phyloP scores from a whole-genome alignment of 1,140 invertebrate species.

The Sycobia sp. region DNA sequence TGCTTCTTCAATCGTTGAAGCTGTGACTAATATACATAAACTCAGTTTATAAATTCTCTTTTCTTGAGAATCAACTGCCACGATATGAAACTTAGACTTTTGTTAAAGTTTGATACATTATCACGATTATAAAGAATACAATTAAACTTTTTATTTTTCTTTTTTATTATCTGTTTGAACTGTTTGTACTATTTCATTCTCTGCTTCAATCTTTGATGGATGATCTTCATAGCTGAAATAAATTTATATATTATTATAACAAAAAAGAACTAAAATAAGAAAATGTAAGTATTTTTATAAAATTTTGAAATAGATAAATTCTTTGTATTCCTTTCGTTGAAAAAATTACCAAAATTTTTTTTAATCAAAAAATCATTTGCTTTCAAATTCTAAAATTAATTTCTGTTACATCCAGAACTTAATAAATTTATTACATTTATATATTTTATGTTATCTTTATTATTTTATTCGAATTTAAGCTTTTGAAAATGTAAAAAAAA shows the following conservation, averaged over 20 bases:
- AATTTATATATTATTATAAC: conserved; percentile 21
- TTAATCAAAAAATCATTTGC: too few relatives aligned
- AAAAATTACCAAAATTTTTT: conserved; percentile 41
- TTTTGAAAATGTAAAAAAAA: too few relatives aligned
- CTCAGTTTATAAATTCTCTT: background rate
- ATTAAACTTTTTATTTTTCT: conserved; percentile 51
- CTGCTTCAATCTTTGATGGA: conserved; percentile 51
- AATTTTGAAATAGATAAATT: background rate
- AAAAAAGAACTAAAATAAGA: too few relatives aligned
- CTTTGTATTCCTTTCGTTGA: background rate
- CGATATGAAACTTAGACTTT: background rate
- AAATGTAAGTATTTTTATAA: background rate
- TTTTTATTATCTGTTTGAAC: conserved; percentile 51
- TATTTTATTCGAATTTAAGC: too few relatives aligned
- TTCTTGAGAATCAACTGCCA: background rate
- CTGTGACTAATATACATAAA: conserved; percentile 11
- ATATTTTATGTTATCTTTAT: too few relatives aligned
- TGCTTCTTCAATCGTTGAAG: background rate
- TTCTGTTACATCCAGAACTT: too few relatives aligned
- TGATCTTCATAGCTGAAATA: conserved; percentile 70
- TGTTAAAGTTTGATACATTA: conserved; percentile 13
- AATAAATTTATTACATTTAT: background rate
- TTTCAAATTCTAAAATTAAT: too few relatives aligned
- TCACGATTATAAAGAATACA: conserved; percentile 22
- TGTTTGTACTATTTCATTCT: conserved; percentile 24